Percentiles rank a stretch among this genome's conserved stretches.
phyloP scores from a whole-genome alignment of 2,113 vertebrate species.

The Loxodonta africana region DNA sequence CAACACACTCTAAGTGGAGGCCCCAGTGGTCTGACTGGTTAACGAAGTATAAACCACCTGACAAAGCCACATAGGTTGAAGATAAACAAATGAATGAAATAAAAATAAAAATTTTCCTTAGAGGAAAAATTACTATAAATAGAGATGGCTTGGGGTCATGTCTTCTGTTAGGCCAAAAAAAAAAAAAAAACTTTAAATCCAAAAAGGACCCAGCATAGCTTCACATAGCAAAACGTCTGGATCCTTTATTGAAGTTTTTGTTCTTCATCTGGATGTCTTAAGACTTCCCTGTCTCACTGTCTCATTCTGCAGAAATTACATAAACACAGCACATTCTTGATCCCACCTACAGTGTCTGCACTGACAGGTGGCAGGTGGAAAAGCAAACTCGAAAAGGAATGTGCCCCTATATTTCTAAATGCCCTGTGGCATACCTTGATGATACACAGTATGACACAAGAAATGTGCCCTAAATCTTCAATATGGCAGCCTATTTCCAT shows the following conservation, averaged over 20 bases:
- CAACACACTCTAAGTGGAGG: background rate
- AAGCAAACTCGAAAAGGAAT: conserved; percentile 48
- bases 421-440: conserved; percentile 49
- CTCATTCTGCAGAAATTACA: conserved; percentile 46
- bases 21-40: background rate
- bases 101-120: background rate
- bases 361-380: conserved; percentile 83
- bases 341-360: background rate
- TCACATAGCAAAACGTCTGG: background rate
- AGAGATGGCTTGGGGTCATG: conserved; percentile 5
- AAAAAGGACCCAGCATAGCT: background rate
- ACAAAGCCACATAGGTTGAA: background rate
- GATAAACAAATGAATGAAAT: conserved; percentile 1
- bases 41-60: background rate
- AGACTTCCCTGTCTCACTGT: background rate
- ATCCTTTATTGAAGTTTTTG: conserved; percentile 41
- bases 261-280: conserved; percentile 39
- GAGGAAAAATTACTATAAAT: background rate
- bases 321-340: background rate
- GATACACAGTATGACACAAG: conserved; percentile 51
- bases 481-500: conserved; percentile 41
- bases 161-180: background rate
- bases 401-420: conserved; percentile 62
- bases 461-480: conserved; percentile 69
- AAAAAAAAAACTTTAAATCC: background rate